Evolutionary conservation across 2,888 invertebrate genomes (phyloP).

Genomic region (Chelonus formosanus): DNA sequence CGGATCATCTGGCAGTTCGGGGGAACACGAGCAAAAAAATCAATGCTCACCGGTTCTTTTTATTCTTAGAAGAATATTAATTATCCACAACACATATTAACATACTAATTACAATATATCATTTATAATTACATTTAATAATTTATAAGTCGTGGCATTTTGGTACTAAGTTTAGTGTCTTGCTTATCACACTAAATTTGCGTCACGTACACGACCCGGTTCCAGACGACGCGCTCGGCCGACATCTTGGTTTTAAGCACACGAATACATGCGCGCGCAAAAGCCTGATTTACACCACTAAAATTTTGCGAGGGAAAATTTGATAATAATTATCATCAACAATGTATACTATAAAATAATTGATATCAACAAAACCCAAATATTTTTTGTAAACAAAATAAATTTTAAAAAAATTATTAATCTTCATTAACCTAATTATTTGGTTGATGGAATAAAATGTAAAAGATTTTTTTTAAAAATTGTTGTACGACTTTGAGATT

Average conservation of each 20-base stretch:
- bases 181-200: constrained; percentile 52
- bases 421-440: too few species aligned
- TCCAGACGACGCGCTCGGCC: constrained; percentile 61
- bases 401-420: too few species aligned
- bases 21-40: constrained; percentile 48
- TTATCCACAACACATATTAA: not conserved
- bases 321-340: not conserved
- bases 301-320: constrained; percentile 23
- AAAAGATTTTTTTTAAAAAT: too few species aligned
- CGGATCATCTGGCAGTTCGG: constrained; percentile 48
- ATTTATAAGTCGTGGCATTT: constrained; percentile 9
- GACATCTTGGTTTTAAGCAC: constrained; percentile 54
- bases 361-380: too few species aligned
- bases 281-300: constrained; percentile 39
- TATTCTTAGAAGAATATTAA: not conserved
- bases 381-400: too few species aligned
- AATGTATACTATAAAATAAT: too few species aligned
- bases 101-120: not conserved
- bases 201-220: constrained; percentile 57
- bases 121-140: not conserved
- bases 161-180: constrained; percentile 44
- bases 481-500: too few species aligned
- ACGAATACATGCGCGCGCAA: constrained; percentile 31
- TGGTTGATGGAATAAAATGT: too few species aligned
- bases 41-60: constrained; percentile 53